phyloP scores from a whole-genome alignment of 2,113 vertebrate species.

The Leptosomus discolor region DNA sequence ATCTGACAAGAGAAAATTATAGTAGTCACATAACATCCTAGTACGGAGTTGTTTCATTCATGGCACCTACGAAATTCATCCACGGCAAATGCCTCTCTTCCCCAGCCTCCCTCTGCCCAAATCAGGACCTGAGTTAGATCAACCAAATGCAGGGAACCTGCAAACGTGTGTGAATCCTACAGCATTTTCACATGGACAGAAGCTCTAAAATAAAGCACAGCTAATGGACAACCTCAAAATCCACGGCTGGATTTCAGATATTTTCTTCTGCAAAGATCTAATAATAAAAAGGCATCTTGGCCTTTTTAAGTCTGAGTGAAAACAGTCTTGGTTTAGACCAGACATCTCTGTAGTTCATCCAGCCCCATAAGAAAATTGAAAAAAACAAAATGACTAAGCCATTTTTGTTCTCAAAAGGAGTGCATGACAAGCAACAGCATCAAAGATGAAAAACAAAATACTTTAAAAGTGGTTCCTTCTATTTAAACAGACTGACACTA shows the following conservation, averaged over 20 bases:
- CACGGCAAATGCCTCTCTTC: neutral
- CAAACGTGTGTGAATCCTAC: neutral
- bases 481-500: conserved; percentile 7
- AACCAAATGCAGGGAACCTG: neutral
- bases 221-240: neutral
- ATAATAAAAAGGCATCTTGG: neutral
- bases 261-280: neutral
- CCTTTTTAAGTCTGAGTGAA: conserved; percentile 20
- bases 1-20: neutral
- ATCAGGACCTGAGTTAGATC: neutral
- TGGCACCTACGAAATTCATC: neutral
- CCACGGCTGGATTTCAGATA: neutral
- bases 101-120: neutral
- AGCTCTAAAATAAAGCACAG: neutral
- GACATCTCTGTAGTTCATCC: conserved; percentile 27
- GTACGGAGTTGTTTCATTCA: neutral
- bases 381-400: neutral
- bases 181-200: neutral
- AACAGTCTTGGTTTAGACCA: conserved; percentile 29
- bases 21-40: neutral
- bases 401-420: neutral
- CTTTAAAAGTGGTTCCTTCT: conserved; percentile 21
- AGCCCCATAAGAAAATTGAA: conserved; percentile 6
- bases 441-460: conserved; percentile 27
- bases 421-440: neutral